Percentiles rank a stretch among this genome's conserved stretches.
Evolutionary conservation across 2,113 vertebrate genomes (phyloP).

Genomic region (Hiodon tergisus): DNA sequence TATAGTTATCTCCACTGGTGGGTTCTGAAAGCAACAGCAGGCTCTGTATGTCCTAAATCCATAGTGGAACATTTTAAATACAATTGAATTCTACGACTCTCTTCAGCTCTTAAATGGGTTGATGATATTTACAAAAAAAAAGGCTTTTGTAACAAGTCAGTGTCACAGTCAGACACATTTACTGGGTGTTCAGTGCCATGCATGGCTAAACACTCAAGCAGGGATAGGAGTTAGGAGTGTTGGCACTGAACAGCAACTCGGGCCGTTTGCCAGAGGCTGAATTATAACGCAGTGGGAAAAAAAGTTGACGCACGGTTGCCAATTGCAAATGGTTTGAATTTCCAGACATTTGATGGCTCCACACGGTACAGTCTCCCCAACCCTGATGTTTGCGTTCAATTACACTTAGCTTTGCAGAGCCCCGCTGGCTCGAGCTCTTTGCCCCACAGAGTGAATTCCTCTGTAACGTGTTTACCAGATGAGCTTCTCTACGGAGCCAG

Average conservation of each 20-base stretch:
- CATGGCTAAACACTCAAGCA: neutral
- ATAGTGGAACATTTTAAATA: too few relatives aligned
- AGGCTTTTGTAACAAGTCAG: neutral
- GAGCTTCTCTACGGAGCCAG: constrained; percentile 1
- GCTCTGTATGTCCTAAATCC: too few relatives aligned
- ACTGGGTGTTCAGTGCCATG: neutral
- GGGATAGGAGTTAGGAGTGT: neutral
- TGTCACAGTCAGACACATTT: neutral
- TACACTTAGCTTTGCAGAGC: neutral
- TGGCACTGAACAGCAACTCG: too few relatives aligned
- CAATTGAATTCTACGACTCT: neutral
- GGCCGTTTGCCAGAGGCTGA: too few relatives aligned
- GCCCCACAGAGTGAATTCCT: constrained; percentile 11
- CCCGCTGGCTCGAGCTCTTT: neutral
- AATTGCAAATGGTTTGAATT: neutral
- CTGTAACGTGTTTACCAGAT: constrained; percentile 18
- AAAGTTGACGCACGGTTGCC: neutral
- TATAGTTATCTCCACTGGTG: too few relatives aligned
- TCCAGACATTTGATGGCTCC: neutral
- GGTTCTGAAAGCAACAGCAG: too few relatives aligned
- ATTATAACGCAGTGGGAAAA: neutral
- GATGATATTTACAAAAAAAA: neutral
- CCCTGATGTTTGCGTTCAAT: constrained; percentile 3
- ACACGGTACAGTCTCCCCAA: neutral
- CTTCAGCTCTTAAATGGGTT: neutral